Base-by-base conservation (phyloP, 1,140 invertebrate species). In the Drosophila virilis region DNA sequence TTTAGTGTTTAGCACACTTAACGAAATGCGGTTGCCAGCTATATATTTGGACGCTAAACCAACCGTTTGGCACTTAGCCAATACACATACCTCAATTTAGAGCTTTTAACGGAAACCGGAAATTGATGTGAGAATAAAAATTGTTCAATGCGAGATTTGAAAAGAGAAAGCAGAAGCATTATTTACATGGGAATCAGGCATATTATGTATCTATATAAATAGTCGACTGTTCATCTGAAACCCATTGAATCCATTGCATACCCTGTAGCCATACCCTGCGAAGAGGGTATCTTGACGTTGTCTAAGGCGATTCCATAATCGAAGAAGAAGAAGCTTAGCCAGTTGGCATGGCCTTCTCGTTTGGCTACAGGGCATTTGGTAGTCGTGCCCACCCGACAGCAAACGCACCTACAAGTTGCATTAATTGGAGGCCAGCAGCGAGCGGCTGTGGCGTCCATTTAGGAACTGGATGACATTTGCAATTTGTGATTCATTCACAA, bases 401-500 rank as follows among this genome's bases (percentile, higher is more conserved):
- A 38, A 42, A 3, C 10, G 12, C 38, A 5, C 12, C 12, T 10
- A 40, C 38, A 4, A n/a, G 1, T 42, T 7, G 0, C 0, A 17
- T 42, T 4, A 5, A 12, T 6, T 42, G n/a, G 40, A 42, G 40
- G 40, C 40, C 40, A 42, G n/a, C n/a, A 42, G n/a, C n/a, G 40
- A 13, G n/a, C n/a, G n/a, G 40, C 40, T 42, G 6, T 42, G 40
- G 40, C 40, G n/a, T n/a, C 40, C 5, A n/a, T 42, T 13, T 8
- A 15, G n/a, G 32, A 33, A 15, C 6, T n/a, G 59, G 9, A 28
- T 62, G 17, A 3, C 8, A 48, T 50, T 48, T 33, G 15, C 15
- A 37, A 42, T n/a, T 42, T 54, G 62, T 66, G 62, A 66, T 55
- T 66, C 51, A 66, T 28, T 22, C 51, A 33, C 15, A 65, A 4